phyloP scores from a whole-genome alignment of 2,888 invertebrate genomes.

The Chesias legatella region DNA sequence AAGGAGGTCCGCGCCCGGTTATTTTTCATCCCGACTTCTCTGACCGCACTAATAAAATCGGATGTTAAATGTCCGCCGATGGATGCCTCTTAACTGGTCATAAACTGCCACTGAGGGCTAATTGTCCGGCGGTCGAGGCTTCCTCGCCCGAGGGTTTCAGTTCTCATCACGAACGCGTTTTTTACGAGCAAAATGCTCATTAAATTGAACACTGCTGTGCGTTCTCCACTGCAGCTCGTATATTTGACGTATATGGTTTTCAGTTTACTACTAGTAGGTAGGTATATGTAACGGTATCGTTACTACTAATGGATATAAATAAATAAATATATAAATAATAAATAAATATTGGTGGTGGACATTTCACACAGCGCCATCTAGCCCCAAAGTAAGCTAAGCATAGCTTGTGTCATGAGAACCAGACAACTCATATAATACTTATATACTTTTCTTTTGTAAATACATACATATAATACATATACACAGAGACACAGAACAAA shows the following conservation, averaged over 20 bases:
- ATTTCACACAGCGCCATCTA: no score
- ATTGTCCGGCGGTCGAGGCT: slow-evolving; percentile 50
- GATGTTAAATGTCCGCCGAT: slow-evolving; percentile 58
- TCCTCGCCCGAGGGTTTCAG: slow-evolving; percentile 43
- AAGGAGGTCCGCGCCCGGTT: slow-evolving; percentile 36
- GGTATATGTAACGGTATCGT: no score
- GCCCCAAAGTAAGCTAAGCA: no score
- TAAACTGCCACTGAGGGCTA: slow-evolving; percentile 64
- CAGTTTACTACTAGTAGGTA: slow-evolving; percentile 29
- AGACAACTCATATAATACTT: no score
- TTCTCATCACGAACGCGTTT: slow-evolving; percentile 42
- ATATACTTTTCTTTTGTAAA: no score
- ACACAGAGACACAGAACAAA: no score
- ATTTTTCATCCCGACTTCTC: slow-evolving; percentile 36
- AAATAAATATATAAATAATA: no score
- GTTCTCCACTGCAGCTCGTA: slow-evolving; percentile 25
- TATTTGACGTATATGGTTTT: slow-evolving; percentile 24
- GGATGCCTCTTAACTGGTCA: slow-evolving; percentile 60
- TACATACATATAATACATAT: no score
- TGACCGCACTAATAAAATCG: slow-evolving; percentile 47
- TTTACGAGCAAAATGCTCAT: slow-evolving; percentile 56
- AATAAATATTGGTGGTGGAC: no score
- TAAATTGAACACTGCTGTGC: slow-evolving; percentile 46
- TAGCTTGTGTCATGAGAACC: no score
- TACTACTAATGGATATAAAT: no score